A percentile compares a stretch with the other conserved stretches of the same genome.
phyloP scores from a whole-genome alignment of 2,888 invertebrate species.

The Troides aeacus region DNA sequence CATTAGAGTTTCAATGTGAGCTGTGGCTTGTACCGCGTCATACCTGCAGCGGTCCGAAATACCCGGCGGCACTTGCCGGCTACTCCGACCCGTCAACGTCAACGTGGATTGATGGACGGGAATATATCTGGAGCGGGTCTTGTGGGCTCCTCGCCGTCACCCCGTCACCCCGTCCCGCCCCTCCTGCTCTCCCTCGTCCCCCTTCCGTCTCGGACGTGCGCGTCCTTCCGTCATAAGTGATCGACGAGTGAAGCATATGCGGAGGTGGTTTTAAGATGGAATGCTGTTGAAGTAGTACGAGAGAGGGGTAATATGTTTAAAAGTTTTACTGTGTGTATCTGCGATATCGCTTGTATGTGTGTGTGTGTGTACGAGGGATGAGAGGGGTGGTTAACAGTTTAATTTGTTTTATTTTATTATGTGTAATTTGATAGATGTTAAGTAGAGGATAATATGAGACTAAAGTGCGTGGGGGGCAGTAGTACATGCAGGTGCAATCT shows the following conservation, averaged over 20 bases:
- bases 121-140: conserved; percentile 60
- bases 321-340: too few relatives aligned
- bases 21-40: conserved; percentile 1
- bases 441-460: too few relatives aligned
- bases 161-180: conserved; percentile 35
- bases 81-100: conserved; percentile 61
- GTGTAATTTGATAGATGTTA: too few relatives aligned
- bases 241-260: conserved; percentile 24
- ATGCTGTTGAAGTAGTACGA: not conserved
- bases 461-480: too few relatives aligned
- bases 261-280: conserved; percentile 2
- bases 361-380: too few relatives aligned
- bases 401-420: too few relatives aligned
- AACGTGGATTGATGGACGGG: conserved; percentile 61
- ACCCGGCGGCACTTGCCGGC: conserved; percentile 20
- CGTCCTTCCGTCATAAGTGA: conserved; percentile 29
- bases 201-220: conserved; percentile 5
- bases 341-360: too few relatives aligned
- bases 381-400: too few relatives aligned
- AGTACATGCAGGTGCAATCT: too few relatives aligned
- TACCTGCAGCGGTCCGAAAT: conserved; percentile 21
- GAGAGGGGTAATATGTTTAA: too few relatives aligned
- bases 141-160: conserved; percentile 39
- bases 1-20: too few relatives aligned
- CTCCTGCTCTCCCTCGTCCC: too few relatives aligned